Evolutionary conservation across 1,140 invertebrate genomes (phyloP), one percentile per base, ranked within the genome.

Genomic region (Cardiocondyla obscurior): DNA sequence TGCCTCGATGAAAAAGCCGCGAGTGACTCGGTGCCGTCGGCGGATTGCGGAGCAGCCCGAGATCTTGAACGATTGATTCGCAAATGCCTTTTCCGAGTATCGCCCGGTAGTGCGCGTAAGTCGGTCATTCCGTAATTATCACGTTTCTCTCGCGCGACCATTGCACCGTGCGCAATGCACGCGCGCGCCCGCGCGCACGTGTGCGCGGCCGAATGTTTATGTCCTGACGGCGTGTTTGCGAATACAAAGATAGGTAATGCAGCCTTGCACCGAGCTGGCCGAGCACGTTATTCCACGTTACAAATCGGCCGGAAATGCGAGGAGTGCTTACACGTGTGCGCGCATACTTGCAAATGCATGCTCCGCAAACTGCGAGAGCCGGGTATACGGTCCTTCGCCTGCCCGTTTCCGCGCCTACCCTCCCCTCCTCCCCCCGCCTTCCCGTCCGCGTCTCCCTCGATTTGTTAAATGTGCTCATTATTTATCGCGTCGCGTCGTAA

Each of bases 231-330:
- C 67, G 57, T 86, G 89, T 89, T 90, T 86, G 84, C 86, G 81
- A 73, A 90, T 90, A 90, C 89, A 89, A 88, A 89, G 83, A 84
- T 85, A 82, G 85, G 74, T 86, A 91, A 89, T 82, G 85, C 76
- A 85, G 85, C 79, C 70, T 58, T 36, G 74, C 86, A 72, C 64
- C 86, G 83, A 87, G 77, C 82, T n/a, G 81, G 72, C 81, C 83
- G 88, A 90, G 85, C 85, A 85, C 88, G 83, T 90, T 90, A 87
- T 82, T 69, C 88, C 77, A 83, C 88, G 84, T 88, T 91, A 89
- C 89, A 91, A 90, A 86, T 90, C 89, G 85, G 83, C 84, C 89
- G 85, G 84, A 90, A 87, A 88, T 86, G 82, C 85, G 85, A 65
- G 42, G 42, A 65, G 46, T 49, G 64, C 46, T 73, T 22, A 57